Percentiles rank a stretch among this genome's conserved stretches.
Conservation (phyloP, 2,888 invertebrate genomes). For the Taphrorychus bicolor region DNA sequence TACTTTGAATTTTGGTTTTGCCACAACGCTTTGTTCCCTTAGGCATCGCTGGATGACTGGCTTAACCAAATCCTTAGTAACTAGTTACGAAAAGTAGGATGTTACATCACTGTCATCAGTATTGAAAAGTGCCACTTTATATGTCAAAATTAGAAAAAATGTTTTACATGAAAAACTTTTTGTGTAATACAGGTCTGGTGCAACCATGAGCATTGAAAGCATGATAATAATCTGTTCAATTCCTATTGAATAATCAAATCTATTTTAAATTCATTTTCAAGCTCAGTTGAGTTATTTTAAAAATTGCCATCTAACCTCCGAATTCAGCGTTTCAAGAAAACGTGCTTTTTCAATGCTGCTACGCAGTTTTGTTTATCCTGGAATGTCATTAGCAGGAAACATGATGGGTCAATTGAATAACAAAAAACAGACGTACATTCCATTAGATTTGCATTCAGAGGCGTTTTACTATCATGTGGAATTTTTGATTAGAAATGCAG, state of each 20-base stretch:
- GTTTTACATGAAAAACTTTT: too few relatives aligned
- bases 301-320: not conserved
- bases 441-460: not conserved
- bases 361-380: conserved; percentile 9
- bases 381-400: conserved; percentile 14
- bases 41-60: too few relatives aligned
- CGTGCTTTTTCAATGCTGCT: not conserved
- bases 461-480: not conserved
- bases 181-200: too few relatives aligned
- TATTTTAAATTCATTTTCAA: not conserved
- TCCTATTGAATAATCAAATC: not conserved
- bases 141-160: too few relatives aligned
- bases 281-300: not conserved
- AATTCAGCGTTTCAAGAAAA: not conserved
- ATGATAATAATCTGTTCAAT: not conserved
- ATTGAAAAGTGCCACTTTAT: too few relatives aligned
- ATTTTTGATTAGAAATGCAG: not conserved
- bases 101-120: too few relatives aligned
- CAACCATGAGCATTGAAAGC: too few relatives aligned
- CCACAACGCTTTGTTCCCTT: too few relatives aligned
- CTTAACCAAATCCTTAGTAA: too few relatives aligned
- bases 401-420: not conserved
- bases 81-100: too few relatives aligned
- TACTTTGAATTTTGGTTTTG: too few relatives aligned
- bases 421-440: not conserved